Evolutionary conservation across 1,140 invertebrate species (phyloP).

Genomic region (Diachasmimorpha longicaudata): DNA sequence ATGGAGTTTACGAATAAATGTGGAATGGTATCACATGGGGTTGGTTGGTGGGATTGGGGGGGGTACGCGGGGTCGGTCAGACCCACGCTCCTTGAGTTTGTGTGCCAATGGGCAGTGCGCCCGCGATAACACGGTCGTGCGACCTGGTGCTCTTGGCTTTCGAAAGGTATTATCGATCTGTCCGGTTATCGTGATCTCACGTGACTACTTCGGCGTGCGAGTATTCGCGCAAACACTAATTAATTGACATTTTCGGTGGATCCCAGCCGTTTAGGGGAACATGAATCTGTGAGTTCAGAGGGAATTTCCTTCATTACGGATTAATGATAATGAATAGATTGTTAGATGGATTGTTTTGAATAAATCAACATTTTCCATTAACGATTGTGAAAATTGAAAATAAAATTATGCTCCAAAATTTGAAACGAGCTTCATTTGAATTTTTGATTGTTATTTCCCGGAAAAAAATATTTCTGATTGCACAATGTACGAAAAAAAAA

Average conservation of each 20-base stretch:
- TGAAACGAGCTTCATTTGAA: too few relatives aligned
- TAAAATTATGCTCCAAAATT: too few relatives aligned
- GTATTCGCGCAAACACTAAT: slow-evolving; percentile 16
- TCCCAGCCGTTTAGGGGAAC: neutral
- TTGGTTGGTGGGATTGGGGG: neutral
- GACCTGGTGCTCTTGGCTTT: slow-evolving; percentile 30
- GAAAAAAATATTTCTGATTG: too few relatives aligned
- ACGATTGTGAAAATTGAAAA: too few relatives aligned
- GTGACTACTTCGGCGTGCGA: slow-evolving; percentile 18
- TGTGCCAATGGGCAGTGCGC: neutral
- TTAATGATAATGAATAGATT: neutral
- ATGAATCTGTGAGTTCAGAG: neutral
- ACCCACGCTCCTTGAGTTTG: slow-evolving; percentile 6
- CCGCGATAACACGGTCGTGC: slow-evolving; percentile 22
- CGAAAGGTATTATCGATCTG: slow-evolving; percentile 26
- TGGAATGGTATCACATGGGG: neutral
- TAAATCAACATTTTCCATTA: too few relatives aligned
- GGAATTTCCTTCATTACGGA: neutral
- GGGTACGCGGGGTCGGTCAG: neutral
- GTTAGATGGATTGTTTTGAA: too few relatives aligned
- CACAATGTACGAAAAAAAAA: too few relatives aligned
- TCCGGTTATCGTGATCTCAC: slow-evolving; percentile 27
- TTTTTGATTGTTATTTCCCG: too few relatives aligned
- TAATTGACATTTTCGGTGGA: slow-evolving; percentile 26
- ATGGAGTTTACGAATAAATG: neutral